These are phyloP conservation scores for Junonia oenone DNA, from an alignment of 2,888 invertebrate species.

Conservation along the genomic window DNA sequence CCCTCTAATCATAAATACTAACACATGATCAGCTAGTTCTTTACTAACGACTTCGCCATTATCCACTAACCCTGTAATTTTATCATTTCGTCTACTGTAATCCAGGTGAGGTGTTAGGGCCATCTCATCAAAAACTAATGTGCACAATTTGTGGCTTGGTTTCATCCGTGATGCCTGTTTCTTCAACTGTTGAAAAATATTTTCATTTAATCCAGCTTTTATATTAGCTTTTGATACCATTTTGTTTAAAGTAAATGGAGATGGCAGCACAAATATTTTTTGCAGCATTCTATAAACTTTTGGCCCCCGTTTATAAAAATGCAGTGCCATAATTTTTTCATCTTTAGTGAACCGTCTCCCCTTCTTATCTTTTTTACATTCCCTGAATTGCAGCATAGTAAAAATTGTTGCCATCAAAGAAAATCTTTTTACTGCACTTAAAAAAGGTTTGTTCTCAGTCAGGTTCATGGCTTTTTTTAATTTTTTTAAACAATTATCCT, in stretches of 20 bases:
- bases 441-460: too few relatives aligned
- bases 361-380: too few relatives aligned
- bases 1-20: conserved; percentile 28
- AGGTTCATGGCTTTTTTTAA: too few relatives aligned
- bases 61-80: conserved; percentile 9
- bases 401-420: too few relatives aligned
- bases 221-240: conserved; percentile 9
- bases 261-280: conserved; percentile 23
- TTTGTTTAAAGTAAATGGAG: conserved; percentile 15
- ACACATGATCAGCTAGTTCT: conserved; percentile 21
- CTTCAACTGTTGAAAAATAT: conserved; percentile 18
- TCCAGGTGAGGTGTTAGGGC: conserved; percentile 15
- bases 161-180: conserved; percentile 1
- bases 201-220: conserved; percentile 22
- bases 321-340: conserved; percentile 17
- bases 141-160: conserved; percentile 7
- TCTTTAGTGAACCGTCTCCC: conserved; percentile 12
- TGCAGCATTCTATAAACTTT: conserved; percentile 10
- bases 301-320: conserved; percentile 16
- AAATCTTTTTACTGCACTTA: too few relatives aligned
- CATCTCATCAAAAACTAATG: conserved; percentile 18
- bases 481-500: too few relatives aligned
- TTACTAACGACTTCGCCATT: conserved; percentile 4
- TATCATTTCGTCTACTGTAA: conserved; percentile 14
- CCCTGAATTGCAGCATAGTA: too few relatives aligned